Evolutionary conservation across 2,888 invertebrate genomes (phyloP).

Genomic region (Aphidius colemani): DNA sequence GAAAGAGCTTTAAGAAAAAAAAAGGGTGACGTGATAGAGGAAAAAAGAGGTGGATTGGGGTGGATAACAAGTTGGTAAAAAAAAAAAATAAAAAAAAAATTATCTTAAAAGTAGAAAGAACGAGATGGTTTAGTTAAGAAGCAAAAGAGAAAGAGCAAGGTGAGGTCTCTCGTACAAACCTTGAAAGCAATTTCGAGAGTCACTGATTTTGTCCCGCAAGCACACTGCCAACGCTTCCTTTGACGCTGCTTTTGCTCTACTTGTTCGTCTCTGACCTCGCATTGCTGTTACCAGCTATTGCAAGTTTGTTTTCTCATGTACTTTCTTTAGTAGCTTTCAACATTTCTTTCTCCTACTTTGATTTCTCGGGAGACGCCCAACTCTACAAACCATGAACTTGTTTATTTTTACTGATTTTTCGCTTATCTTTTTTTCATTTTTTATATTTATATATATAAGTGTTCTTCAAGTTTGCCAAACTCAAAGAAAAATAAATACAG

Average conservation of each 20-base stretch:
- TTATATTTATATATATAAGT: too few relatives aligned
- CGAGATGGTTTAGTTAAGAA: conserved; percentile 4
- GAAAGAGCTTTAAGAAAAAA: too few relatives aligned
- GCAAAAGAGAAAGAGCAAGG: neutral
- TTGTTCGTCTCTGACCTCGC: neutral
- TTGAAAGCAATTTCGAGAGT: conserved; percentile 38
- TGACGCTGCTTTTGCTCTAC: conserved; percentile 23
- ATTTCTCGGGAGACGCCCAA: too few relatives aligned
- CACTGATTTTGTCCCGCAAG: conserved; percentile 30
- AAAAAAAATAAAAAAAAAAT: neutral
- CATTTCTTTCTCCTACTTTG: too few relatives aligned
- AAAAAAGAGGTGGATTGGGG: neutral
- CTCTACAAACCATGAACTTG: too few relatives aligned
- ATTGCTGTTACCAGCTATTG: neutral
- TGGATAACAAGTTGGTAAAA: neutral
- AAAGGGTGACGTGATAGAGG: neutral
- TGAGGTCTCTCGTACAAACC: conserved; percentile 19
- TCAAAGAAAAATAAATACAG: too few relatives aligned
- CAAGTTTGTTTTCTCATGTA: neutral
- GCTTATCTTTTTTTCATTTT: too few relatives aligned
- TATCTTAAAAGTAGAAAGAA: neutral
- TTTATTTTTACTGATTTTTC: too few relatives aligned
- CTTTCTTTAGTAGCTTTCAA: too few relatives aligned
- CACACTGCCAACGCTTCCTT: conserved; percentile 32
- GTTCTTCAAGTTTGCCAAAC: too few relatives aligned